Evolutionary conservation across 2,888 invertebrate genomes (phyloP).

Genomic region (Strigamia maritima): DNA sequence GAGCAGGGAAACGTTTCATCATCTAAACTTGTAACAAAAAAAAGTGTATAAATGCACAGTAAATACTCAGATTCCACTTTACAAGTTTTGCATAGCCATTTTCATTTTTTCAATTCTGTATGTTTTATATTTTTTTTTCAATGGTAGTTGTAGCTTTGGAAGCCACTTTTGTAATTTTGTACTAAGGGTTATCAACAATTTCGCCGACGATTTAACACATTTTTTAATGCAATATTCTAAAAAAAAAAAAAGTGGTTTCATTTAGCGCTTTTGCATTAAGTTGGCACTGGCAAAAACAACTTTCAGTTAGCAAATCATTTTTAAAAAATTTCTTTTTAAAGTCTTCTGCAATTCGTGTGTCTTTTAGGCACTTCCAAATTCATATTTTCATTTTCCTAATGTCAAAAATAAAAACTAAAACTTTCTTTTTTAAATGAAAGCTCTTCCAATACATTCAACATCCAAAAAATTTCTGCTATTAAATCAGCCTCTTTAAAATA

Average conservation of each 20-base stretch:
- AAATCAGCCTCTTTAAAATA: neutral
- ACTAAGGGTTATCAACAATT: constrained; percentile 16
- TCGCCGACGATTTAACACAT: neutral
- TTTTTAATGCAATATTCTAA: neutral
- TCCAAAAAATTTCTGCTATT: neutral
- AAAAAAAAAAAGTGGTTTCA: constrained; percentile 1
- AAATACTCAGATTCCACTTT: constrained; percentile 13
- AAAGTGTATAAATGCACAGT: neutral
- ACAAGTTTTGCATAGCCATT: constrained; percentile 9
- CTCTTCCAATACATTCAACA: neutral
- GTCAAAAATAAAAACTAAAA: neutral
- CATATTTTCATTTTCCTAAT: neutral
- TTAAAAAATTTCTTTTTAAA: neutral
- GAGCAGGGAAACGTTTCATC: constrained; percentile 18
- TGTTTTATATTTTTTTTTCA: neutral
- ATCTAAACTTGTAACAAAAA: constrained; percentile 6
- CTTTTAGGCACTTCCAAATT: constrained; percentile 26
- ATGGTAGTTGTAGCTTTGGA: neutral
- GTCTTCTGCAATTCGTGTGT: neutral
- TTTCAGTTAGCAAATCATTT: neutral
- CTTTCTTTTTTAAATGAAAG: constrained; percentile 2
- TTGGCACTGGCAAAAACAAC: constrained; percentile 28
- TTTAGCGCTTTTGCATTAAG: neutral
- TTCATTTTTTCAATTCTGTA: neutral
- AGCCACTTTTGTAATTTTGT: constrained; percentile 19